Evolutionary conservation across 2,113 vertebrate genomes (phyloP), one percentile per base, ranked within the genome.

Genomic region (Tachuris rubrigastra): DNA sequence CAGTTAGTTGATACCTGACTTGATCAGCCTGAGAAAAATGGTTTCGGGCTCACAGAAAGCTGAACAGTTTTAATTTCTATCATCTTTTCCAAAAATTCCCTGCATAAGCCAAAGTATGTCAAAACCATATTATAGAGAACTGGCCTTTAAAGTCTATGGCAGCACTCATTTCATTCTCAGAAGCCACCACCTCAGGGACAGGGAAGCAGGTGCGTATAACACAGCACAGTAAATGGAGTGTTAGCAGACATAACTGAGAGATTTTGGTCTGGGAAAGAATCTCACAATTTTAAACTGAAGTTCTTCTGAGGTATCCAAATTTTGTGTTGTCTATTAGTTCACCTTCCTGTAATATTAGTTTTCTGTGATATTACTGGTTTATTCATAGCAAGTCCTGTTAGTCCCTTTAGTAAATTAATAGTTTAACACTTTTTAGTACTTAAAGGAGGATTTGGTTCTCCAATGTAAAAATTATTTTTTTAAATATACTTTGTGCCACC

Each of bases 401-500:
- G 8, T 44, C 5, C 2, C 10, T 10, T 35, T 77, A 42, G 49
- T 21, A 41, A 77, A 47, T 5, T 69, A 58, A 17, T 13, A 42
- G 1, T 41, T 85, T 37, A 59, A n/a, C 4, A 67, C 2, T 20
- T n/a, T 67, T 62, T 31, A 7, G 11, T 33, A 35, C 14, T n/a
- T 52, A 33, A 35, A 63, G 20, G 59, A 35, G 7, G 3, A 46
- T 49, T 69, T 87, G 2, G n/a, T 44, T 44, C 12, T 55, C 6
- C 69, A 44, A 59, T 16, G 5, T 35, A 15, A 47, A 60, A 35
- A n/a, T n/a, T 35, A 14, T 13, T 30, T 33, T 49, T 15, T 14
- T 3, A 3, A 8, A 31, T 35, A 42, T 46, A 6, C 0, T 33
- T 12, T 17, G 3, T 2, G 42, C 9, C 4, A 69, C 10, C 4